Base-by-base conservation (phyloP, 2,113 vertebrate species). In the Suricata suricatta region DNA sequence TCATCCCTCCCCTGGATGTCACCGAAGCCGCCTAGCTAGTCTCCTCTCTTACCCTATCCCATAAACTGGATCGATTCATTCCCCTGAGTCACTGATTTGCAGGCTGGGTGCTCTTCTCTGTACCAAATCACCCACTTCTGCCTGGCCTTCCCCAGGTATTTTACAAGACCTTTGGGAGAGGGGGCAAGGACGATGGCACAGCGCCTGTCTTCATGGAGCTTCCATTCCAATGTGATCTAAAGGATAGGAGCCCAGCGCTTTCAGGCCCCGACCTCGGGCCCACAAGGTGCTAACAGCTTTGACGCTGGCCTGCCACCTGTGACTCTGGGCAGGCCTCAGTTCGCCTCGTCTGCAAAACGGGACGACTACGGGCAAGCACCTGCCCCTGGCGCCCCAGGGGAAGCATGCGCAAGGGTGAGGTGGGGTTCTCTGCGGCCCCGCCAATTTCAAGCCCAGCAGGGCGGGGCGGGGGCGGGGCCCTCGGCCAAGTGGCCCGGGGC, bases 341-440 rank as follows among this genome's bases (percentile, higher is more conserved):
- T n/a, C 4, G 31, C 31, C 69, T 19, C 23, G 0, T 35, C 83
- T 29, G 77, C 44, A 15, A 31, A 77, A 71, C 14, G 50, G n/a
- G 82, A 38, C 4, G 3, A 29, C 77, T 31, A 9, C 11, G 0
- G 8, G 27, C 47, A 35, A 35, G 63, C 66, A 31, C n/a, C 7
- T 0, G 5, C 4, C 57, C 21, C 41, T 0, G 15, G 52, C 2
- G 21, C 84, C 21, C 31, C 2, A 0, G 0, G 4, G 8, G 63
- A 29, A 27, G 2, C 7, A 2, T 0, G 3, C 5, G 14, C 33
- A 44, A 35, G 16, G 9, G 16, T 2, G 21, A n/a, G 57, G 15
- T 0, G 16, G 13, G 31, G 15, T 2, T 3, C 8, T 3, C 27
- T 8, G 31, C 15, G 1, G 38, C 38, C 66, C 21, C 29, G 50